Evolutionary conservation across 2,113 vertebrate genomes (phyloP), one percentile per base, ranked within the genome.

Genomic region (Elaphurus davidianus): DNA sequence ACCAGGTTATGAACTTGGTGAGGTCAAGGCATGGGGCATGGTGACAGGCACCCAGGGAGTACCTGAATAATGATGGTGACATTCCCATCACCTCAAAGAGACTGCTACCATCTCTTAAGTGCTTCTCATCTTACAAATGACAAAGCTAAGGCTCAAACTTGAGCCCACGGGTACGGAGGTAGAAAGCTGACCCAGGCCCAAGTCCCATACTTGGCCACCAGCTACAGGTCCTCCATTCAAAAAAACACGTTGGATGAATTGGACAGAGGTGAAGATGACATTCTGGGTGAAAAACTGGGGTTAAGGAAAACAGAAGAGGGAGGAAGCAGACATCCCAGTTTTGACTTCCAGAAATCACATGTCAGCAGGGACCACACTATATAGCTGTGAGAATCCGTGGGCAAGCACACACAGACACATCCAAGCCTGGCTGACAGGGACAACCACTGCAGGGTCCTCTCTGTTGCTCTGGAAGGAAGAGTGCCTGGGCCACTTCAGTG

Each of bases 371-470:
- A 33, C 40, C 25, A 81, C 13, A 40, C n/a, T 40, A 10, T 1
- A 5, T 0, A 28, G 55, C 0, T 84, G 30, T 16, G 27, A 36
- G 71, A 6, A 21, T 4, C 13, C 0, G 1, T 47, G 11, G 28
- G 50, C 17, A 93, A 59, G 40, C 2, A 43, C 21, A 82, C 9
- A 50, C 6, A 78, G 4, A 47, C 17, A 62, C 7, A 57, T 1
- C 19, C 9, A 0, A 67, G 67, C 59, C 21, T 47, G 43, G 54
- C 33, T 5, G 14, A 79, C 17, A 45, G 45, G 33, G 28, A 25
- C 54, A 30, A 15, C 40, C 27, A n/a, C 6, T 1, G 16, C 15
- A n/a, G 60, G 50, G 3, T 59, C 54, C 13, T 25, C 30, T 28
- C 45, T 11, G 30, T 5, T 83, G 52, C 23, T 40, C 23, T 55